Base-by-base conservation (phyloP, 2,888 invertebrate species). In the Trissonchulus sp. region DNA sequence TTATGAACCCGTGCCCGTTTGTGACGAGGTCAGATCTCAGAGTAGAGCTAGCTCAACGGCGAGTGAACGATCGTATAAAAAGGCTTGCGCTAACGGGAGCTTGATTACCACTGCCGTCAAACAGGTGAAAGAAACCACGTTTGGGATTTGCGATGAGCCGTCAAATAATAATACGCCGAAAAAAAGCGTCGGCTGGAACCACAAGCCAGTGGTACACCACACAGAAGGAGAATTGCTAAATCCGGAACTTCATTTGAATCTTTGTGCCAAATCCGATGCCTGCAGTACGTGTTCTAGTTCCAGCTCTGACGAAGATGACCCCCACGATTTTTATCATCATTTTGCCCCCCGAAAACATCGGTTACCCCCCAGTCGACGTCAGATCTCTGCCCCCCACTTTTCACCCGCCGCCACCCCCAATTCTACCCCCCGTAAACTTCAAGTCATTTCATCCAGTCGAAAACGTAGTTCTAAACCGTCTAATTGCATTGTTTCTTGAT, bases 21-120 rank as follows among this genome's bases (percentile, higher is more conserved):
- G n/a, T n/a, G n/a, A n/a, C n/a, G n/a, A 23, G 30, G 30, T 30
- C 65, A 15, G 30, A 8, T 15, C 65, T 8, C 28, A 63, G 65
- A 8, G 15, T 28, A 3, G n/a, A 8, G 8, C 28, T 63, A 8
- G 30, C 65, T 28, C 28, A 8, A 2, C 69, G 3, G 31, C 34
- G 15, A 73, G 63, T 30, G 73, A 73, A 33, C 2, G n/a, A 18
- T 73, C 73, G 33, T 73, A 73, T 33, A 18, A 23, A 23, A 73
- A 73, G 68, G 73, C 73, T 30, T 73, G 73, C 73, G 71, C 30
- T 18, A 28, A 68, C 33, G 38, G 34, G 63, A 38, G 72, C 60
- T 8, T 72, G 33, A 69, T 69, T 8, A 69, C 69, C 3, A 69
- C 31, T 28, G 3, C 33, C 18, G 31, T 63, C 65, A 15, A 15